Conservation (phyloP, 2,797 vertebrate genomes). For the Catamblyrhynchus diadema region DNA sequence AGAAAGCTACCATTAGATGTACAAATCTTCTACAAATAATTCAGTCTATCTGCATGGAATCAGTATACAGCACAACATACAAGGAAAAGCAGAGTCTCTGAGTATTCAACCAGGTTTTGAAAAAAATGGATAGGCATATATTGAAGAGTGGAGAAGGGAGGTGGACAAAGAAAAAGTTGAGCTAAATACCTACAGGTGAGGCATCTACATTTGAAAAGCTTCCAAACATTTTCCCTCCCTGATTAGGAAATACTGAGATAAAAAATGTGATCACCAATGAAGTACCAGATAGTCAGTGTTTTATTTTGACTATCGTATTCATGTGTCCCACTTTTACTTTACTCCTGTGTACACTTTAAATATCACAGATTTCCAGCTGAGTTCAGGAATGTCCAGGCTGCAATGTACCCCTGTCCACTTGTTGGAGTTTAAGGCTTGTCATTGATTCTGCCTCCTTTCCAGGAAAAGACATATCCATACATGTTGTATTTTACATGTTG, state of each 20-base stretch:
- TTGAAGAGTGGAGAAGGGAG: neutral
- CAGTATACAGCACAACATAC: neutral
- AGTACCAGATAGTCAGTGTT: neutral
- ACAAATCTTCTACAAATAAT: neutral
- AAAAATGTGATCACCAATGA: neutral
- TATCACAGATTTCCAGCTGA: neutral
- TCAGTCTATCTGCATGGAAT: neutral
- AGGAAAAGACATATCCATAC: neutral
- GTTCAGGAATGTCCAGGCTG: neutral
- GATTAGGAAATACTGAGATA: neutral
- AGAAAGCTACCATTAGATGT: neutral
- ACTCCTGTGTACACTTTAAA: neutral
- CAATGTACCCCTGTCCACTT: neutral
- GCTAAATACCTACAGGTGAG: neutral
- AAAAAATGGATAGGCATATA: neutral
- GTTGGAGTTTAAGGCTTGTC: neutral
- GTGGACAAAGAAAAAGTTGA: neutral
- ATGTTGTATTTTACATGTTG: neutral
- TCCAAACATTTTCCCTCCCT: neutral
- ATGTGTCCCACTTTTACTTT: neutral
- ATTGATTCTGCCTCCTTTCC: neutral
- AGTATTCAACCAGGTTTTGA: neutral
- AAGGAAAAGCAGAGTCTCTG: neutral
- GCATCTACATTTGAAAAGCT: neutral
- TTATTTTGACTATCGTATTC: neutral